Evolutionary conservation across 2,888 invertebrate genomes (phyloP), one percentile per base, ranked within the genome.

Genomic region (Scaptomyza polygonia): DNA sequence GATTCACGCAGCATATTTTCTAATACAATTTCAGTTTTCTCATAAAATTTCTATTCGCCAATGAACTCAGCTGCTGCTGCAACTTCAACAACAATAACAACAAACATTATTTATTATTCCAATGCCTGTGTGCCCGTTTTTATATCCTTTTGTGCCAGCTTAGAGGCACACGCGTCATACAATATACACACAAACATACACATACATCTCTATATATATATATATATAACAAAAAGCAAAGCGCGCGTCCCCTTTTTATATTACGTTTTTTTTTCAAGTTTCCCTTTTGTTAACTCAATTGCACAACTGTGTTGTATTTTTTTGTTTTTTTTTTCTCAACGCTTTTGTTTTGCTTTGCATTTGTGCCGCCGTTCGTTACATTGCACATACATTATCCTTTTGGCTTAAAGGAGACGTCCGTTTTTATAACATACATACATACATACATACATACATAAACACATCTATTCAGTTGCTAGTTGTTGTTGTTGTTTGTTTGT

Each of bases 31-130:
- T 77, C 77, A 74, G 49, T 63, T 85, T 82, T 73, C 87, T 76
- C 82, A 81, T 85, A 84, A 84, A 82, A 85, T 72, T 86, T 87
- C 79, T 85, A 85, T 87, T 87, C 87, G 75, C 79, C 79, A 73
- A 64, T 63, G 45, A 63, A 55, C 87, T 84, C 82, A 84, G 85
- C 82, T 81, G 87, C 83, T 63, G 58, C 64, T 25, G 51, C 68
- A 32, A 14, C 48, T 45, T 59, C 67, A 62, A 48, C 57, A 67
- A 29, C 56, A 67, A 65, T 68, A 72, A 69, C 75, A 75, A 68
- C 67, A 71, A 58, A 48, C 66, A 79, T 86, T 83, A 84, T 88
- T 84, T 83, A 84, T 86, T 77, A 67, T 77, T 62, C 72, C 14
- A 16, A 5, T 5, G 25, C 25, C 25, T 57, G 57, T 49, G 49